phyloP scores from a whole-genome alignment of 2,113 vertebrate species.

The Eonycteris spelaea region DNA sequence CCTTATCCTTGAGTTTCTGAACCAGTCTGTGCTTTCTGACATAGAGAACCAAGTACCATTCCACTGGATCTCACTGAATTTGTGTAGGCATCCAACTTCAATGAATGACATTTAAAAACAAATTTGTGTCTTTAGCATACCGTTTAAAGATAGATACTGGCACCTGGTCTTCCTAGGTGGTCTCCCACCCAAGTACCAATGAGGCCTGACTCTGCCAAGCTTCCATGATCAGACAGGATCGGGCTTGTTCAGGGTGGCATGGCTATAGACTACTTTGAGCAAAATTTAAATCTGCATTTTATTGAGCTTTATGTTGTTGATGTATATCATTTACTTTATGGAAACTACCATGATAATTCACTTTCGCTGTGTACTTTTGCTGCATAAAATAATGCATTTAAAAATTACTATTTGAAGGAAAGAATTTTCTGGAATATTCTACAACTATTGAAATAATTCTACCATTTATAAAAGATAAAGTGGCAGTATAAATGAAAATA shows the following conservation, averaged over 20 bases:
- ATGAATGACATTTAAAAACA: conserved; percentile 67
- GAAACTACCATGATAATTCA: background rate
- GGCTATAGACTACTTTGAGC: background rate
- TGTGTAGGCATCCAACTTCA: conserved; percentile 55
- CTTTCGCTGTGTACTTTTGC: background rate
- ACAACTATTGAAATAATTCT: conserved; percentile 31
- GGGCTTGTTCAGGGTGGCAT: no score
- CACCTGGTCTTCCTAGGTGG: background rate
- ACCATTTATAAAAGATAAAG: conserved; percentile 33
- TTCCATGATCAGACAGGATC: no score
- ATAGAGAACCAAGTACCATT: conserved; percentile 51
- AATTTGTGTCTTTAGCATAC: conserved; percentile 38
- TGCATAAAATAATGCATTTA: background rate
- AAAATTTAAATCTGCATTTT: conserved; percentile 61
- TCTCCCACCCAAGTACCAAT: no score
- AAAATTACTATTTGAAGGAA: conserved; percentile 25
- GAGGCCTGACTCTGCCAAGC: no score
- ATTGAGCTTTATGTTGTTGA: background rate
- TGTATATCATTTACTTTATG: conserved; percentile 40
- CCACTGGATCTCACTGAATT: conserved; percentile 61
- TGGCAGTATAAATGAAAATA: background rate
- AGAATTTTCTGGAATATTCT: background rate
- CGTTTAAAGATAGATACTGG: background rate
- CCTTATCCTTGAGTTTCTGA: conserved; percentile 68
- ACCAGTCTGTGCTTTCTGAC: conserved; percentile 35